A percentile compares a stretch with the other conserved stretches of the same genome.
phyloP scores from a whole-genome alignment of 2,113 vertebrate genomes.

The Muntiacus reevesi region DNA sequence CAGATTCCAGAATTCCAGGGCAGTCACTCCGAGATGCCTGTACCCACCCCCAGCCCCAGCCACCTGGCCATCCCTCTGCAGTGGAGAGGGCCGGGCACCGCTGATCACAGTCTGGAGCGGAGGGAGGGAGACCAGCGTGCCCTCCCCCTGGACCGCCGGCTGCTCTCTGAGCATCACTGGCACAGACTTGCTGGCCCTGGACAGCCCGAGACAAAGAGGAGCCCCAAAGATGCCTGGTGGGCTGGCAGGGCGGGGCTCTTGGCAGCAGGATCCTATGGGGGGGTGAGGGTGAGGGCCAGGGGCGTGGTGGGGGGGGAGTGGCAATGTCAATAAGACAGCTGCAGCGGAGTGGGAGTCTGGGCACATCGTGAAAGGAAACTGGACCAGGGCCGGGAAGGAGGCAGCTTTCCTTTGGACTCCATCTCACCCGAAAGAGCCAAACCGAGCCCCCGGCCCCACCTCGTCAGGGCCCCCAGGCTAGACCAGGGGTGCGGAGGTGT shows the following conservation, averaged over 20 bases:
- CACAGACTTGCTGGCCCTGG: not conserved
- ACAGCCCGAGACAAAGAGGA: constrained; percentile 63
- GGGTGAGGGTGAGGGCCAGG: not conserved
- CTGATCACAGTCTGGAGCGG: no score
- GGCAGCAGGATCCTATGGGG: constrained; percentile 20
- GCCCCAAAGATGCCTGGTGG: constrained; percentile 62
- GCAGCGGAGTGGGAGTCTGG: not conserved
- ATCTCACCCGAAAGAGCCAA: constrained; percentile 7
- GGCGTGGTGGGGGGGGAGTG: not conserved
- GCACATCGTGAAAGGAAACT: constrained; percentile 26
- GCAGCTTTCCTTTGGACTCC: constrained; percentile 34
- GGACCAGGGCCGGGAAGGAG: not conserved
- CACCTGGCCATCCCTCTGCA: not conserved
- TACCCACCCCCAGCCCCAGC: not conserved
- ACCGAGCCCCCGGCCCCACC: not conserved
- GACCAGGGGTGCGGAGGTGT: not conserved
- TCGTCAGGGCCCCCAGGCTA: not conserved
- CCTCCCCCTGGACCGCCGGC: not conserved
- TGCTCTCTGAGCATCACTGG: not conserved
- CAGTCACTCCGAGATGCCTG: not conserved
- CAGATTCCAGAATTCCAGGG: constrained; percentile 18
- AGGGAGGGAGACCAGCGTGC: not conserved
- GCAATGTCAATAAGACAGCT: constrained; percentile 38
- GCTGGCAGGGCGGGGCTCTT: constrained; percentile 55
- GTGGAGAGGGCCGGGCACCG: not conserved